Conservation (phyloP, 2,888 invertebrate genomes). For the Sarcophaga rosellei region DNA sequence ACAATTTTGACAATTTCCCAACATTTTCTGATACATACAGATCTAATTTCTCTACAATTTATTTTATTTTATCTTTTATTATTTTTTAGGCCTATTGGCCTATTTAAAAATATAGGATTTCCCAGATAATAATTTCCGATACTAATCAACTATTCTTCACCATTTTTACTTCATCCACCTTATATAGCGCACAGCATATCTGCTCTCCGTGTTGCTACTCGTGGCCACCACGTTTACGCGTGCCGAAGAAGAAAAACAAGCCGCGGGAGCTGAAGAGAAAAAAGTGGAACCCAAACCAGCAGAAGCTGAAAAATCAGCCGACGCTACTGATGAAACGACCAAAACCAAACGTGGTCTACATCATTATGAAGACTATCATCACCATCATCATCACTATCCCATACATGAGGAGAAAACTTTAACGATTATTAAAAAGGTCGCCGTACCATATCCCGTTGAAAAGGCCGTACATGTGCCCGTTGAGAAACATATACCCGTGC, state of each 20-base stretch:
- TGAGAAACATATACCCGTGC: slow-evolving; percentile 84
- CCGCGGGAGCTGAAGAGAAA: slow-evolving; percentile 82
- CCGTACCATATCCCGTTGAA: slow-evolving; percentile 87
- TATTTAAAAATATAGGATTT: no score
- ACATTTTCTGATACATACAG: no score
- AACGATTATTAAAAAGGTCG: slow-evolving; percentile 88
- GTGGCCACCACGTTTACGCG: slow-evolving; percentile 81
- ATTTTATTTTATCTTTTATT: no score
- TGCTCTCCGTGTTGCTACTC: slow-evolving; percentile 84
- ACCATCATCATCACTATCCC: slow-evolving; percentile 79
- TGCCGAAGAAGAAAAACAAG: slow-evolving; percentile 84
- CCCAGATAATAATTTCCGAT: no score
- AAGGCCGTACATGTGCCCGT: slow-evolving; percentile 85
- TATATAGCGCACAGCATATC: slow-evolving; percentile 78
- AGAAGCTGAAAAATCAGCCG: slow-evolving; percentile 75
- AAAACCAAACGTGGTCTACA: slow-evolving; percentile 89
- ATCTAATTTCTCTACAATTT: no score
- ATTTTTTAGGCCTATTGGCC: no score
- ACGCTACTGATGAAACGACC: slow-evolving; percentile 83
- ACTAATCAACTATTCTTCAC: background rate
- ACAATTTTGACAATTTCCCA: no score
- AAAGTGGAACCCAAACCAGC: slow-evolving; percentile 73
- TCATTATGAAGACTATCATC: slow-evolving; percentile 82
- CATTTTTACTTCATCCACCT: background rate
- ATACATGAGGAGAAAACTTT: slow-evolving; percentile 84